phyloP scores from a whole-genome alignment of 1,140 invertebrate species.

The Bathynomus jamesi region DNA sequence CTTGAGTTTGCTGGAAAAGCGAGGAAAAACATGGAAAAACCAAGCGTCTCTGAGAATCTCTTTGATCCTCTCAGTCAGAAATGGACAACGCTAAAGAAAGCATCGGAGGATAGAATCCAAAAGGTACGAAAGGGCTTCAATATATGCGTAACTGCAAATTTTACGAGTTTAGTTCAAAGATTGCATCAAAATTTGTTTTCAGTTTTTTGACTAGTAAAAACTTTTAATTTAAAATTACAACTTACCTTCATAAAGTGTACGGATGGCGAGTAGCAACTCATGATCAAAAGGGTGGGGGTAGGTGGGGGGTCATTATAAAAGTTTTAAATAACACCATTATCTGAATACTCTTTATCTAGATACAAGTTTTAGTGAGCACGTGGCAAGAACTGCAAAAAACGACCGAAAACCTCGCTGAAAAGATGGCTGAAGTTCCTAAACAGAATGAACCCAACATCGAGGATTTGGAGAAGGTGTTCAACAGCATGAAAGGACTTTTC shows the following conservation, averaged over 20 bases:
- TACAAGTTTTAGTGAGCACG: conserved; percentile 26
- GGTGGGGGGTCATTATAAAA: too few species aligned
- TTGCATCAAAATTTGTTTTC: too few species aligned
- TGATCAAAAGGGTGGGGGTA: too few species aligned
- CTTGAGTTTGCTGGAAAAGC: conserved; percentile 33
- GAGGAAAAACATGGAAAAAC: conserved; percentile 25
- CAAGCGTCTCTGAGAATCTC: conserved; percentile 32
- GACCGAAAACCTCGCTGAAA: conserved; percentile 23
- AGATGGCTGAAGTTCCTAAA: conserved; percentile 29
- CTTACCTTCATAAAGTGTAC: too few species aligned
- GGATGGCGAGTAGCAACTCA: too few species aligned
- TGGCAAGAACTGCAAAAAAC: conserved; percentile 33
- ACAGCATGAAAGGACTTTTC: conserved; percentile 26
- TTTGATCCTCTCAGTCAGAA: conserved; percentile 14
- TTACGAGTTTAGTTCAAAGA: too few species aligned
- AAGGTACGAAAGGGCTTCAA: conserved; percentile 19
- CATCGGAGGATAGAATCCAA: conserved; percentile 18
- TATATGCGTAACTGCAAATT: too few species aligned
- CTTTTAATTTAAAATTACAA: too few species aligned
- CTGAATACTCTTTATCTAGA: too few species aligned
- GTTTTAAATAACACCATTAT: too few species aligned
- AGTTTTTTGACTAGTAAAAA: too few species aligned
- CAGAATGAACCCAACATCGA: conserved; percentile 31
- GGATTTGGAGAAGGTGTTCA: conserved; percentile 32
- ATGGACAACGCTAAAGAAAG: conserved; percentile 29